Evolutionary conservation across 2,888 invertebrate species (phyloP).

Genomic region (Lithophane ornitopus): DNA sequence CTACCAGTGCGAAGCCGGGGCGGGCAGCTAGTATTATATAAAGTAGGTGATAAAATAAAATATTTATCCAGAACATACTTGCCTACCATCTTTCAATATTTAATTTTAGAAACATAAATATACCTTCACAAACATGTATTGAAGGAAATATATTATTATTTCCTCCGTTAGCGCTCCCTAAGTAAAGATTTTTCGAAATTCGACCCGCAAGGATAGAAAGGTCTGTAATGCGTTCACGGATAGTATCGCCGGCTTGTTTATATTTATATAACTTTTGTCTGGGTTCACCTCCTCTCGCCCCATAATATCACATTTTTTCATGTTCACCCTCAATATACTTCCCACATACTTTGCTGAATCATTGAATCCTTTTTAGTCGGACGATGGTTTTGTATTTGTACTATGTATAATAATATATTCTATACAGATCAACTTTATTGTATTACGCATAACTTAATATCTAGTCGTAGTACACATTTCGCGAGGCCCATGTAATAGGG

Average conservation of each 20-base stretch:
- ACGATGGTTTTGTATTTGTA: conserved; percentile 9
- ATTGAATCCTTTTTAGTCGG: conserved; percentile 55
- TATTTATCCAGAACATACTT: too few species aligned
- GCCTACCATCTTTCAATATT: conserved; percentile 8
- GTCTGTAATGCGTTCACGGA: conserved; percentile 64
- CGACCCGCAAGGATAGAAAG: conserved; percentile 64
- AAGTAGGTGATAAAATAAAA: too few species aligned
- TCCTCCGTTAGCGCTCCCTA: conserved; percentile 49
- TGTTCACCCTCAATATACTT: conserved; percentile 58
- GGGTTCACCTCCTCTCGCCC: conserved; percentile 46
- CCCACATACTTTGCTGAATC: conserved; percentile 59
- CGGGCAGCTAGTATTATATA: too few species aligned
- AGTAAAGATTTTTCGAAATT: conserved; percentile 65
- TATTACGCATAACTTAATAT: neutral
- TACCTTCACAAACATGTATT: conserved; percentile 11
- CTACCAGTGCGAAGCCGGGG: too few species aligned
- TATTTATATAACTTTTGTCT: conserved; percentile 59
- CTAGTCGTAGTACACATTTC: too few species aligned
- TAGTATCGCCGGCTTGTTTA: conserved; percentile 58
- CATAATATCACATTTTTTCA: conserved; percentile 63
- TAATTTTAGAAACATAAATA: conserved; percentile 10
- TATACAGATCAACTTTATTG: conserved; percentile 11
- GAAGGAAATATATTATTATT: conserved; percentile 51
- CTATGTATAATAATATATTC: neutral
- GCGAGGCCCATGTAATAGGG: too few species aligned